Evolutionary conservation across 2,113 vertebrate species (phyloP).

Genomic region (Hippocampus abdominalis): DNA sequence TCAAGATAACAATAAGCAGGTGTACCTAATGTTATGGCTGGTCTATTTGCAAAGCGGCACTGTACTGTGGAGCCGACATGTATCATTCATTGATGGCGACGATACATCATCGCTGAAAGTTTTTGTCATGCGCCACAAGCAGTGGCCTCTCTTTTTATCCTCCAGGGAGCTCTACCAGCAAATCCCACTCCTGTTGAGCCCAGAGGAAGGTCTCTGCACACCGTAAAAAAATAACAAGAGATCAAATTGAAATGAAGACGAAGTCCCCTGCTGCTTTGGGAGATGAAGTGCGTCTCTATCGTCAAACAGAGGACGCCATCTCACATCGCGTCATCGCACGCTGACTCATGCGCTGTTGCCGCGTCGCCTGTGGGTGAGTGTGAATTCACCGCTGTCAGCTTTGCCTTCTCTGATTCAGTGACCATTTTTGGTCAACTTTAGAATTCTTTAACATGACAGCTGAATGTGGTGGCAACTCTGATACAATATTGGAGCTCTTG

Average conservation of each 20-base stretch:
- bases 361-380: constrained; percentile 24
- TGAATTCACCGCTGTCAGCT: constrained; percentile 14
- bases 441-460: background rate
- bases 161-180: constrained; percentile 29
- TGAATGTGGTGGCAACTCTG: background rate
- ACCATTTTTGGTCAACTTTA: background rate
- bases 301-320: constrained; percentile 18
- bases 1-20: background rate
- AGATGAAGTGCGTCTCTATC: constrained; percentile 52
- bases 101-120: constrained; percentile 15
- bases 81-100: constrained; percentile 26
- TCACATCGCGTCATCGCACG: constrained; percentile 6
- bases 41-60: background rate
- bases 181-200: constrained; percentile 33
- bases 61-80: constrained; percentile 8
- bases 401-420: background rate
- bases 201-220: constrained; percentile 11
- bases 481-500: background rate
- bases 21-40: background rate
- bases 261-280: constrained; percentile 36
- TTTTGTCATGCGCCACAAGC: constrained; percentile 22
- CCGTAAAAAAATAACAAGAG: constrained; percentile 1
- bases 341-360: constrained; percentile 16
- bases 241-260: constrained; percentile 55
- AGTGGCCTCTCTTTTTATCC: constrained; percentile 25